These are phyloP conservation scores for Valencia hispanica DNA, from an alignment of 2,797 vertebrate species.

Conservation along the genomic window DNA sequence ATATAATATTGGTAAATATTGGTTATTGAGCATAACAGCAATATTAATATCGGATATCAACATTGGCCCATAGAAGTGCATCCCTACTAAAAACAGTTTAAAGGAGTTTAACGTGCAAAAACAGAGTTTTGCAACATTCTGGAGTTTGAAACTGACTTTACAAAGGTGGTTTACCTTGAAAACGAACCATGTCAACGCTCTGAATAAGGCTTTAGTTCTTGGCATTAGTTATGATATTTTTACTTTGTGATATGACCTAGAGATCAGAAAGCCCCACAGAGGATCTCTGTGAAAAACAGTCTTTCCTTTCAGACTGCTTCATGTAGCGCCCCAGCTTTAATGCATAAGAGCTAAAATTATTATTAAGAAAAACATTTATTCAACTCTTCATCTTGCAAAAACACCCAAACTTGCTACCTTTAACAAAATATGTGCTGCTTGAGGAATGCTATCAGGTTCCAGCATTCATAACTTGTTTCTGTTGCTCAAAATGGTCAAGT, in stretches of 20 bases:
- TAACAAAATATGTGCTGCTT: background rate
- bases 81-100: background rate
- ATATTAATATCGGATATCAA: background rate
- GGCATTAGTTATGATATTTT: slow-evolving; percentile 47
- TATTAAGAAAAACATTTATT: slow-evolving; percentile 15
- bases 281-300: slow-evolving; percentile 24
- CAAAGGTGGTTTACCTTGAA: background rate
- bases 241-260: slow-evolving; percentile 43
- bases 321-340: background rate
- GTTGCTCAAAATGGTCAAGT: background rate
- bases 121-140: background rate
- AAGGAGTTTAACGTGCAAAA: background rate
- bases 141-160: background rate
- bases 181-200: slow-evolving; percentile 27
- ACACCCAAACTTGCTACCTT: background rate
- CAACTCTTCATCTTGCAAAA: slow-evolving; percentile 6
- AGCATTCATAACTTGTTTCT: background rate
- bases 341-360: background rate
- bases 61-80: background rate
- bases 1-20: background rate
- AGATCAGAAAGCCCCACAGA: slow-evolving; percentile 26
- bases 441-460: background rate
- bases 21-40: background rate
- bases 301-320: slow-evolving; percentile 23
- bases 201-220: slow-evolving; percentile 42